These are phyloP conservation scores for Emydoidea blandingii DNA, from an alignment of 2,797 vertebrate species.

Conservation along the genomic window DNA sequence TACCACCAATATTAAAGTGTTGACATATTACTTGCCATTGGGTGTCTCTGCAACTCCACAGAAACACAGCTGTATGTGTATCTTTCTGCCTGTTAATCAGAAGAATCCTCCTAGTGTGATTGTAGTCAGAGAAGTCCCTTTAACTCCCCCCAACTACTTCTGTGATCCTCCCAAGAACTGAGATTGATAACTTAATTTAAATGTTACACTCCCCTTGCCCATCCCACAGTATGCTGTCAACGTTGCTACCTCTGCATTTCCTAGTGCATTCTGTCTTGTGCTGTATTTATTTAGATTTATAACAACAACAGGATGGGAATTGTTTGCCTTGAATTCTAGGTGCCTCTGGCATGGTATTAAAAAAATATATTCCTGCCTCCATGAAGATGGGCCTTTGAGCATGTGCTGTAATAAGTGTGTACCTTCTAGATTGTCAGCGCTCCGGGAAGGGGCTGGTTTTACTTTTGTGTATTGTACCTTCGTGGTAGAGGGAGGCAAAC, in stretches of 20 bases:
- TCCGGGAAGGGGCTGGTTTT: neutral
- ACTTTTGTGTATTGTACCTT: neutral
- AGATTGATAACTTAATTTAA: too few relatives aligned
- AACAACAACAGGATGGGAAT: neutral
- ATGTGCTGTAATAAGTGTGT: neutral
- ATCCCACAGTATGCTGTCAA: accelerated
- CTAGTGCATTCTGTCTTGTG: neutral
- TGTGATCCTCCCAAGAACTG: neutral
- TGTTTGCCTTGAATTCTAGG: neutral
- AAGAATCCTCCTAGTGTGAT: neutral
- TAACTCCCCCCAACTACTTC: neutral
- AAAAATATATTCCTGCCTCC: neutral
- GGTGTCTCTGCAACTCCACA: neutral
- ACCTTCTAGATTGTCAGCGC: neutral
- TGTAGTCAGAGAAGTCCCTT: neutral
- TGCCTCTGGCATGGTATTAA: neutral
- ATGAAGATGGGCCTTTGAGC: neutral
- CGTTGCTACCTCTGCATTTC: accelerated
- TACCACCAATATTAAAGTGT: neutral
- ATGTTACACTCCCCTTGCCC: neutral
- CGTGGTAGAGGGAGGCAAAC: neutral
- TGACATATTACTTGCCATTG: neutral
- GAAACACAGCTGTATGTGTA: neutral
- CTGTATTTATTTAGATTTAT: neutral
- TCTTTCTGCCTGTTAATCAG: neutral